phyloP scores from a whole-genome alignment of 2,797 vertebrate species.

The Sebastes aleutianus region DNA sequence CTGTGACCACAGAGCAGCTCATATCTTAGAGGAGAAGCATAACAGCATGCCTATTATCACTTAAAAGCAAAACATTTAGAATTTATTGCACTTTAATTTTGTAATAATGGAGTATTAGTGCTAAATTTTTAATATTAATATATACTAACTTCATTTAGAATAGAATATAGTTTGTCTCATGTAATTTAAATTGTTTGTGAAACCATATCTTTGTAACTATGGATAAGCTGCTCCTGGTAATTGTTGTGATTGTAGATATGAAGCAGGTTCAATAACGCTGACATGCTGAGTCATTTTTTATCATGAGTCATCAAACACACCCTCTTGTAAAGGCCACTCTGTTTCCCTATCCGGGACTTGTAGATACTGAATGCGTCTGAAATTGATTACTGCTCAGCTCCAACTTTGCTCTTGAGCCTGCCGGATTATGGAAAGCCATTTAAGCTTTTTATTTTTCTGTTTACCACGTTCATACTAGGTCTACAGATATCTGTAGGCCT shows the following conservation, averaged over 20 bases:
- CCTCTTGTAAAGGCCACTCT: conserved; percentile 11
- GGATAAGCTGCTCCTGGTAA: neutral
- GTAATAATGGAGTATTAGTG: neutral
- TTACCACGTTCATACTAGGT: neutral
- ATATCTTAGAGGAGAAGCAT: neutral
- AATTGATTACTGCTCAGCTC: conserved; percentile 3
- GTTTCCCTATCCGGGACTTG: neutral
- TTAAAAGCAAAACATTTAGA: neutral
- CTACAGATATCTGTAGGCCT: too few relatives aligned
- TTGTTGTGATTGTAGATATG: neutral
- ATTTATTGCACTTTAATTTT: neutral
- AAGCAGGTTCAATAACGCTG: neutral
- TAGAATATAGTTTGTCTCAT: neutral
- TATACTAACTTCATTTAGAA: neutral
- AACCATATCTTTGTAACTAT: neutral
- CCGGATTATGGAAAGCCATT: neutral
- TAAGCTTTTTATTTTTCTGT: neutral
- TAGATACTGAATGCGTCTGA: neutral
- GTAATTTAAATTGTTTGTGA: neutral
- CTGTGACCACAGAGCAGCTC: neutral
- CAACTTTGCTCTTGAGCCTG: neutral
- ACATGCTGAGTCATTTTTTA: conserved; percentile 48
- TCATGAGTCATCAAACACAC: conserved; percentile 43
- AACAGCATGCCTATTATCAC: neutral
- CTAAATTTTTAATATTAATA: neutral